phyloP scores from a whole-genome alignment of 2,113 vertebrate genomes.

The Pontoporia blainvillei region DNA sequence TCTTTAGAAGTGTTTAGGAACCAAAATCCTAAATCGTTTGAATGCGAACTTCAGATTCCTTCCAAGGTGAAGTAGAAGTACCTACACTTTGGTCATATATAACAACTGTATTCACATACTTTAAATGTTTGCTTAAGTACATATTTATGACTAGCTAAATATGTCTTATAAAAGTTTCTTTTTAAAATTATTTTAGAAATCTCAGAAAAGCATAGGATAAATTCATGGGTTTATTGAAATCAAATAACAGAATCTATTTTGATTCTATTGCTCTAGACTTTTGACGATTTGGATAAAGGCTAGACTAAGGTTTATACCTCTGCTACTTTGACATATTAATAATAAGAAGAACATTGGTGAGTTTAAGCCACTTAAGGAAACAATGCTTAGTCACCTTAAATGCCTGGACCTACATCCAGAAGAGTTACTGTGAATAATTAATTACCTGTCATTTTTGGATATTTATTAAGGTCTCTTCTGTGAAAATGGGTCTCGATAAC shows the following conservation, averaged over 20 bases:
- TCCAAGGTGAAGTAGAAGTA: not conserved
- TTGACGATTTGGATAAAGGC: not conserved
- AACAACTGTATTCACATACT: not conserved
- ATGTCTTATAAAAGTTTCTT: not conserved
- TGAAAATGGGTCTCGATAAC: not conserved
- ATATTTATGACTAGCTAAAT: not conserved
- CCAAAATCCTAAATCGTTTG: not conserved
- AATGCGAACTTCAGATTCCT: not conserved
- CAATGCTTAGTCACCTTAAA: not conserved
- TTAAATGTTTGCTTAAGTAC: not conserved
- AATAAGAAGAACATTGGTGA: not conserved
- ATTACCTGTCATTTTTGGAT: not conserved
- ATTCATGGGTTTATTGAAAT: not conserved
- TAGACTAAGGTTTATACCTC: not conserved
- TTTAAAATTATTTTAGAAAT: not conserved
- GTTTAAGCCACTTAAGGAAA: not conserved
- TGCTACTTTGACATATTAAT: not conserved
- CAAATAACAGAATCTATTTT: not conserved
- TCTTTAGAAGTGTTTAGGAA: not conserved
- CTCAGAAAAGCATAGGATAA: not conserved
- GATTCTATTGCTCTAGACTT: not conserved
- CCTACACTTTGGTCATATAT: not conserved
- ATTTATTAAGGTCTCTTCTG: not conserved
- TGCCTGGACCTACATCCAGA: not conserved
- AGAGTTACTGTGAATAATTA: not conserved